phyloP scores from a whole-genome alignment of 1,140 invertebrate species.

The Macrobrachium nipponense region DNA sequence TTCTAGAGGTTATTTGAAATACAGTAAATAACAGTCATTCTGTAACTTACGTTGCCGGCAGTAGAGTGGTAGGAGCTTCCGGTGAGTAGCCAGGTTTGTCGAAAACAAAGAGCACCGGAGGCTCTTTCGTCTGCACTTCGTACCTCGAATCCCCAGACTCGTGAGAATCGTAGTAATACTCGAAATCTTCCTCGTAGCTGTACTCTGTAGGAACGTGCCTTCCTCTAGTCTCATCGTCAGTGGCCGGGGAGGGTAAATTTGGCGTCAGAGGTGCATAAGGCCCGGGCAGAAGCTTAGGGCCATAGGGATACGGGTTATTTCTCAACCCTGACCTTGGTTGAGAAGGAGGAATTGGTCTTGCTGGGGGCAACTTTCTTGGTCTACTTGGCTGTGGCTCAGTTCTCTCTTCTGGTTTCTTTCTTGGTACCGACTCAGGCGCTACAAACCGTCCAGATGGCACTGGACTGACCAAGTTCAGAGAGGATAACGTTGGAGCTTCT shows the following conservation, averaged over 20 bases:
- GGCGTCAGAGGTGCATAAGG: conserved; percentile 23
- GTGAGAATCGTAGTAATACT: conserved; percentile 22
- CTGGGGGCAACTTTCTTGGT: conserved; percentile 25
- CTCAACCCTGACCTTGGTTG: background rate
- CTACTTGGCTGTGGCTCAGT: conserved; percentile 13
- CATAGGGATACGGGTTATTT: conserved; percentile 41
- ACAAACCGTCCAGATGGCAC: conserved; percentile 8
- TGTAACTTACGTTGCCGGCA: conserved; percentile 37
- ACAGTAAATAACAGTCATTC: no score
- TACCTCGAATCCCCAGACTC: conserved; percentile 13
- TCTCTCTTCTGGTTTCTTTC: background rate
- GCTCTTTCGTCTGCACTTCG: conserved; percentile 50
- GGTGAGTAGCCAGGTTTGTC: conserved; percentile 51
- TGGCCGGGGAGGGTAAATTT: conserved; percentile 2
- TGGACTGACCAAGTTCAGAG: conserved; percentile 36
- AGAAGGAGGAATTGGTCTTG: conserved; percentile 25
- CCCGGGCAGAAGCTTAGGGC: conserved; percentile 21
- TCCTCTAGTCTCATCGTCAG: background rate
- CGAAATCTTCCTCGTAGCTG: conserved; percentile 22
- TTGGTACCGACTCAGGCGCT: background rate
- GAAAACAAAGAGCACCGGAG: conserved; percentile 47
- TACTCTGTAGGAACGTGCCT: conserved; percentile 5
- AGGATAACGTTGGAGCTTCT: conserved; percentile 24
- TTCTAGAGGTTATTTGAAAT: no score
- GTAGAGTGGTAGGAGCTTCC: conserved; percentile 41